A percentile compares a stretch with the other conserved stretches of the same genome.
phyloP scores from a whole-genome alignment of 2,797 vertebrate genomes.

The Hafferia zeledoni region DNA sequence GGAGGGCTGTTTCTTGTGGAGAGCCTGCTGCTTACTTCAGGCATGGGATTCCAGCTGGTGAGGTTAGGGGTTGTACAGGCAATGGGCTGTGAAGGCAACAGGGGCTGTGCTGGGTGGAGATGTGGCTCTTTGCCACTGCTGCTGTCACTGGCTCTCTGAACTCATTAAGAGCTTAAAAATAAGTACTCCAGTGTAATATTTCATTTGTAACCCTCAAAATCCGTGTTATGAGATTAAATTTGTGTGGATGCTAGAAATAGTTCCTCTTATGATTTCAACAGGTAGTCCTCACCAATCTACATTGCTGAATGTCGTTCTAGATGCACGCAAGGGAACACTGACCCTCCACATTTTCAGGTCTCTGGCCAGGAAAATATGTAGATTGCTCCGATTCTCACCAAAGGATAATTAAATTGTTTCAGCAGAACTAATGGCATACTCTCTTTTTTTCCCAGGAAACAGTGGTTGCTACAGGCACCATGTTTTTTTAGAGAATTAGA shows the following conservation, averaged over 20 bases:
- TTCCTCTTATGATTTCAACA: not conserved
- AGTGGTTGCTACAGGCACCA: not conserved
- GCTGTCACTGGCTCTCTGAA: not conserved
- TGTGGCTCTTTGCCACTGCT: not conserved
- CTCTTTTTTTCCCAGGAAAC: not conserved
- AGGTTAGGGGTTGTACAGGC: not conserved
- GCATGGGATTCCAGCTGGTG: not conserved
- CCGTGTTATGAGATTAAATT: not conserved
- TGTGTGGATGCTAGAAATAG: not conserved
- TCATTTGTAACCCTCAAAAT: not conserved
- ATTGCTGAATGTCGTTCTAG: not conserved
- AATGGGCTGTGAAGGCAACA: not conserved
- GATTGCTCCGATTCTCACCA: not conserved
- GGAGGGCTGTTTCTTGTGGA: not conserved
- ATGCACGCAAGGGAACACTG: not conserved
- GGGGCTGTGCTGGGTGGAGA: not conserved
- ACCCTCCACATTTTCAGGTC: not conserved
- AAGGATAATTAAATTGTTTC: not conserved
- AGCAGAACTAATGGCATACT: not conserved
- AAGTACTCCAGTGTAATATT: not conserved
- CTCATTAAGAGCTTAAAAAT: not conserved
- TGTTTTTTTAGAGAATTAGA: no score
- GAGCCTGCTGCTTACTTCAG: not conserved
- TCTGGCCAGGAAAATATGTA: not conserved
- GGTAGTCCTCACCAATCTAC: not conserved